Base-by-base conservation (phyloP, 2,113 vertebrate species). In the Benitochromis conjunctus region DNA sequence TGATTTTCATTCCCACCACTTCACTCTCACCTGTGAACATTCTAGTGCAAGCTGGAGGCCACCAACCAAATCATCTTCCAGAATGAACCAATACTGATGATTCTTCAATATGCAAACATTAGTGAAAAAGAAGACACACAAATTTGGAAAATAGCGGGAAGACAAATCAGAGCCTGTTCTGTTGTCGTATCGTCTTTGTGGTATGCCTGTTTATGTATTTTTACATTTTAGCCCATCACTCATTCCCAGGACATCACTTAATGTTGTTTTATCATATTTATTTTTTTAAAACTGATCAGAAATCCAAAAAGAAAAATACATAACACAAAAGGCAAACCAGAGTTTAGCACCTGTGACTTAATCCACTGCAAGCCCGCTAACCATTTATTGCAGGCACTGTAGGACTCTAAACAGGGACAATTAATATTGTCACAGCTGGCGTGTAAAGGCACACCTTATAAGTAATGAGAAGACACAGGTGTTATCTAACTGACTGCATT, bases 21-120 rank as follows among this genome's bases (percentile, higher is more conserved):
- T 69, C 1, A 0, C 12, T 24, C 7, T 69, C 2, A 12, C n/a
- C 62, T 41, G 36, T 69, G 11, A 69, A 0, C n/a, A 41, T 69
- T 41, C 38, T 41, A 41, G 62, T 41, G 12, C 36, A 41, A 41
- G 36, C 62, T 66, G 62, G 36, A 66, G 12, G 62, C 36, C 36
- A 24, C 62, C 34, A 66, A n/a, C 34, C 10, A 9, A 41, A 3
- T 38, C 4, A n/a, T 18, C 62, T 41, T 21, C 11, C 62, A 0
- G 21, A 38, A 14, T 0, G 12, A 24, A 69, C 62, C 62, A 21
- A 66, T 0, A 38, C 36, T 24, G n/a, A 69, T 24, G 36, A 69
- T 69, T 51, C 48, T 46, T 64, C 34, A 21, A 38, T 38, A 7
- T 2, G 29, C 29, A 29, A 29, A 29, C 29, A 29, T 29, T 29